Evolutionary conservation across 1,140 invertebrate species (phyloP), one percentile per base, ranked within the genome.

Genomic region (Anagrus nilaparvatae): DNA sequence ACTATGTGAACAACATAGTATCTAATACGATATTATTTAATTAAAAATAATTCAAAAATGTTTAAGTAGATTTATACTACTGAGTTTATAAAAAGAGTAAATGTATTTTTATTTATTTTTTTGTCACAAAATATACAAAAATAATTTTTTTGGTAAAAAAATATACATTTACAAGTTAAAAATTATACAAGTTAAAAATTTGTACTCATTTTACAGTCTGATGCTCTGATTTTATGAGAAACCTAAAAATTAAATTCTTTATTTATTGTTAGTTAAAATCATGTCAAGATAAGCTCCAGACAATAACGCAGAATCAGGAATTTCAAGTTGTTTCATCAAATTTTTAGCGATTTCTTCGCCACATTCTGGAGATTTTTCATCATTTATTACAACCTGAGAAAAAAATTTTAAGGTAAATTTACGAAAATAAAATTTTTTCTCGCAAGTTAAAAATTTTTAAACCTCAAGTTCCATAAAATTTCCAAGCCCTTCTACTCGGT

Each of bases 401-500:
- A 21, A 5, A 36, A 10, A 31, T 36, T 39, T 18, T 3, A 34
- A 7, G 34, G 12, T 6, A 25, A 27, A 10, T 25, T 5, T 19
- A 5, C 4, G 13, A 21, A 16, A 12, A 25, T 24, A 13, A 9
- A 19, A 23, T 18, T 16, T n/a, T 12, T n/a, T 14, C 12, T 33
- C 5, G 5, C 4, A 5, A 30, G 24, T 25, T 30, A 41, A 10
- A 13, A 46, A 36, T 37, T 33, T n/a, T n/a, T n/a, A 25, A 47
- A 93, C 89, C 72, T 96, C 92, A 27, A 96, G 68, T 69, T 96
- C 91, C 71, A 94, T 79, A 58, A 86, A 96, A 59, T 82, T 58
- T 5, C 92, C 92, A 12, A 96, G 70, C 35, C 70, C 72, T 51
- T 81, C 65, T 0, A 96, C 92, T 52, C 76, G 58, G 63, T 97